These are phyloP conservation scores for Alosa sapidissima DNA, from an alignment of 2,797 vertebrate genomes.

Conservation along the genomic window DNA sequence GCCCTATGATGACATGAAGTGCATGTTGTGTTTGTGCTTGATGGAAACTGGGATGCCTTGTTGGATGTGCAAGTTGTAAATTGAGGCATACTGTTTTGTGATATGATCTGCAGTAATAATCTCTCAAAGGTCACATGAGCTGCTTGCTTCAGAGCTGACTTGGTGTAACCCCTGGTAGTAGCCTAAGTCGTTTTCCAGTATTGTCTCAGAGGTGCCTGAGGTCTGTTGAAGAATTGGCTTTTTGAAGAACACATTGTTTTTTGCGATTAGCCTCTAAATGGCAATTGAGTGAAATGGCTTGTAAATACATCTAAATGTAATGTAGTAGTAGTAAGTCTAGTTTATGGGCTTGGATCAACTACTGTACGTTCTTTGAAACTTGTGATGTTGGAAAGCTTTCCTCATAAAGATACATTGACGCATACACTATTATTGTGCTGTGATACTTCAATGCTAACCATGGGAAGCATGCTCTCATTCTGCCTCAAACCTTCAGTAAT, in stretches of 20 bases:
- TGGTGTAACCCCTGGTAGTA: neutral
- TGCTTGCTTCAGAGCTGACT: neutral
- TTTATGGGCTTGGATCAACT: neutral
- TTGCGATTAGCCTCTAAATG: neutral
- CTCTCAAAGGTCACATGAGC: neutral
- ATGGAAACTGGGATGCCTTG: neutral
- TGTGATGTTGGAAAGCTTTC: neutral
- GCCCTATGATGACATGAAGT: constrained; percentile 27
- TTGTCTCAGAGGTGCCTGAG: neutral
- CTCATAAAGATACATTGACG: no score
- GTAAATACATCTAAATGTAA: neutral
- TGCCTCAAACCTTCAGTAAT: no score
- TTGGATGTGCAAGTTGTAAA: no score
- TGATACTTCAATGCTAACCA: no score
- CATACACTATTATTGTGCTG: neutral
- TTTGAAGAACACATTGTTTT: neutral
- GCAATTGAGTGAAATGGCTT: neutral
- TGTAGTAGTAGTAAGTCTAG: neutral
- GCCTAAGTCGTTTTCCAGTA: neutral
- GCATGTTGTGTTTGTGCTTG: neutral
- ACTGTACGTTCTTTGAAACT: neutral
- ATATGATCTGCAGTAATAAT: neutral
- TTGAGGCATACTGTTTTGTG: neutral
- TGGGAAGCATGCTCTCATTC: no score
- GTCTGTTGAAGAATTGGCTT: neutral